These are phyloP conservation scores for Palaemon carinicauda DNA, from an alignment of 1,140 invertebrate species.

Conservation along the genomic window DNA sequence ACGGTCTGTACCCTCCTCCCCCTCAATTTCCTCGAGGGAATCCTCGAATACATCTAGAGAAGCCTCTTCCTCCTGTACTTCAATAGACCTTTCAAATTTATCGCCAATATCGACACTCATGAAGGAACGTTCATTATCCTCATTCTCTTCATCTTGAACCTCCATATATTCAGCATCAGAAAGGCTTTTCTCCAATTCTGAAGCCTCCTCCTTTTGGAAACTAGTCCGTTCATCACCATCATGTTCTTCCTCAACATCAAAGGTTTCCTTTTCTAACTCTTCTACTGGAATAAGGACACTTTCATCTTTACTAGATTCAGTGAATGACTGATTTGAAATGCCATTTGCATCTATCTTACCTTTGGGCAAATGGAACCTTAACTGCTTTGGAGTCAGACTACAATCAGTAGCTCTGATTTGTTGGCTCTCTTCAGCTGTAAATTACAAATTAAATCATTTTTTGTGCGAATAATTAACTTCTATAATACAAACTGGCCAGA, in stretches of 20 bases:
- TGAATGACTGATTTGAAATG: neutral
- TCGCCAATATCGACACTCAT: neutral
- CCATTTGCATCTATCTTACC: neutral
- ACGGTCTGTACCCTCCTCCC: neutral
- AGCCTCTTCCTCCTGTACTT: neutral
- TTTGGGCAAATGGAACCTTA: conserved; percentile 44
- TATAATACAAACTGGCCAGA: too few species aligned
- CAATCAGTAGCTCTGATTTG: neutral
- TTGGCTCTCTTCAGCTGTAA: neutral
- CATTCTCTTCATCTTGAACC: neutral
- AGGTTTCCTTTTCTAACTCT: neutral
- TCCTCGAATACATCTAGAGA: neutral
- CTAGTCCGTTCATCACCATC: neutral
- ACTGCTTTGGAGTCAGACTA: conserved; percentile 38
- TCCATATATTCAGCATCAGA: neutral
- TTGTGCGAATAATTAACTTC: too few species aligned
- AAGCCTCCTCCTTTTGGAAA: neutral
- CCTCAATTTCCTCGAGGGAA: neutral
- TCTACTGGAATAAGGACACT: neutral
- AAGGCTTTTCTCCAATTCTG: neutral
- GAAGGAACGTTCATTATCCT: neutral
- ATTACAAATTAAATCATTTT: too few species aligned
- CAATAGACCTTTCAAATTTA: neutral
- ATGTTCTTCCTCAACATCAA: neutral
- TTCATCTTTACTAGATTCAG: neutral